A percentile compares a stretch with the other conserved stretches of the same genome.
phyloP scores from a whole-genome alignment of 2,888 invertebrate genomes.

The Drosophila nigricruria region DNA sequence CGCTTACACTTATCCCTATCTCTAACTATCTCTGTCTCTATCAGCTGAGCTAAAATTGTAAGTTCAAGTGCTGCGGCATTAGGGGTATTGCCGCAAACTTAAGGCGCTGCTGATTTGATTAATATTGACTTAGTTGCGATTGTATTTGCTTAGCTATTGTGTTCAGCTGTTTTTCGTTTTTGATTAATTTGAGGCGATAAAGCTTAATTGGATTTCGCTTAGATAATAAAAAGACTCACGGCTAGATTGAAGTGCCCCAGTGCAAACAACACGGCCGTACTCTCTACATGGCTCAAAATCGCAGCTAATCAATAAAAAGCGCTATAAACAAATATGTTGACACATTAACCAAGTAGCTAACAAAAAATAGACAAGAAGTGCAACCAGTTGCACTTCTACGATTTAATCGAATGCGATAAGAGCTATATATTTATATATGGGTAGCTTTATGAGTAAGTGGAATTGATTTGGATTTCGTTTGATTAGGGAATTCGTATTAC shows the following conservation, averaged over 20 bases:
- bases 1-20: conserved; percentile 16
- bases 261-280: conserved; percentile 23
- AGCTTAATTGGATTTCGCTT: conserved; percentile 78
- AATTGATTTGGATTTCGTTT: neutral
- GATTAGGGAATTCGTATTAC: neutral
- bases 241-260: conserved; percentile 35
- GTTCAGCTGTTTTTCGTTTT: conserved; percentile 69
- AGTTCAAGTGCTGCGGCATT: conserved; percentile 22
- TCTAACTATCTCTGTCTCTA: conserved; percentile 16
- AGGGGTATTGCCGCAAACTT: conserved; percentile 28
- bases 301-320: conserved; percentile 64
- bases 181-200: conserved; percentile 80
- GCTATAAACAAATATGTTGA: conserved; percentile 18
- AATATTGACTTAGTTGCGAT: conserved; percentile 75
- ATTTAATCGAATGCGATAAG: conserved; percentile 29
- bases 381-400: conserved; percentile 37
- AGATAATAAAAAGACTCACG: conserved; percentile 61
- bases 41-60: conserved; percentile 17
- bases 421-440: neutral
- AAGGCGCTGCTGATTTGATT: conserved; percentile 71
- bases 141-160: conserved; percentile 81
- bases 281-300: conserved; percentile 54
- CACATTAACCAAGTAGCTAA: conserved; percentile 34
- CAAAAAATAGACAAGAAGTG: conserved; percentile 17
- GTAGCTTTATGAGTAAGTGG: neutral